phyloP scores from a whole-genome alignment of 2,113 vertebrate species.

The Oriolus oriolus region DNA sequence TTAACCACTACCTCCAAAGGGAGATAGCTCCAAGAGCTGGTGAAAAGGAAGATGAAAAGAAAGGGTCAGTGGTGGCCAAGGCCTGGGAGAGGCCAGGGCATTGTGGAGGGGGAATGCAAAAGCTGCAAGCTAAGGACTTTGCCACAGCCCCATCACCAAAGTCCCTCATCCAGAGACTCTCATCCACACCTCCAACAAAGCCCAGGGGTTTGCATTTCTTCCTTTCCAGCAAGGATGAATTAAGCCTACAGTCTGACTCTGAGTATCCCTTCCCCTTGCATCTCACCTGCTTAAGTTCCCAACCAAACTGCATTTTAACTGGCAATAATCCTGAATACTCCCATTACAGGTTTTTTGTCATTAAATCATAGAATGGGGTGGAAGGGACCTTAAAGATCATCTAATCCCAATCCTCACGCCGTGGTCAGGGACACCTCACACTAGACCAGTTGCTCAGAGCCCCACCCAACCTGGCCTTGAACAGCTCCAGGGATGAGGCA shows the following conservation, averaged over 20 bases:
- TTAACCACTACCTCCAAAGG: neutral
- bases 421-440: neutral
- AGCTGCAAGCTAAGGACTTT: neutral
- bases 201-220: neutral
- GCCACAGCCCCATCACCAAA: rapidly evolving
- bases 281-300: neutral
- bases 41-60: neutral
- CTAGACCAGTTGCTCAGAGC: neutral
- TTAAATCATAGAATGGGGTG: neutral
- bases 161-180: neutral
- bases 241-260: neutral
- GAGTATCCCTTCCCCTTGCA: neutral
- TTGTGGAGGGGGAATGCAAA: neutral
- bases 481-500: neutral
- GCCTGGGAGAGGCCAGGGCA: neutral
- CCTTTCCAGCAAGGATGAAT: neutral
- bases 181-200: neutral
- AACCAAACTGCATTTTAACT: neutral
- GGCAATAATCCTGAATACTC: neutral
- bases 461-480: neutral
- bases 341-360: slow-evolving; percentile 6
- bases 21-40: neutral
- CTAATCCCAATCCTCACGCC: neutral
- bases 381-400: neutral
- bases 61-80: neutral